These are phyloP conservation scores for Elysia crispata DNA, from an alignment of 2,888 invertebrate genomes.

Conservation along the genomic window DNA sequence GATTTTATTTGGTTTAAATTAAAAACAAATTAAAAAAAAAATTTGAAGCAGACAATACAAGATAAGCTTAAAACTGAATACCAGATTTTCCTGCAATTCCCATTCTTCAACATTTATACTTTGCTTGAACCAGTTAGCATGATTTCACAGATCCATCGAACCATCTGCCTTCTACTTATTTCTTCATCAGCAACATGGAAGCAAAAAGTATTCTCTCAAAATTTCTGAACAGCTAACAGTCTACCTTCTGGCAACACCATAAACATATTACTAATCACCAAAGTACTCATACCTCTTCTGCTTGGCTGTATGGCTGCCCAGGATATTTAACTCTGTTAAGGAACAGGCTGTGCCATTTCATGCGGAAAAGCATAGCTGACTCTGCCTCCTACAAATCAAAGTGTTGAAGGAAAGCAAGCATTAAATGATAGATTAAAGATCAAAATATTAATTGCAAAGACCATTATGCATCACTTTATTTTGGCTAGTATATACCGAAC, in stretches of 20 bases:
- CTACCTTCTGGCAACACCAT: no score
- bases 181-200: neutral
- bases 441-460: neutral
- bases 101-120: no score
- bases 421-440: neutral
- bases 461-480: no score
- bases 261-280: neutral
- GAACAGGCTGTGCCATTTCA: conserved; percentile 86
- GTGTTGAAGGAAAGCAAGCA: neutral
- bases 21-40: no score
- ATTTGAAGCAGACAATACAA: no score
- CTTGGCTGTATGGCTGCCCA: conserved; percentile 78
- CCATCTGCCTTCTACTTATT: neutral
- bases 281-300: conserved; percentile 81
- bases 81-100: no score
- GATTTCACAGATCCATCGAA: no score
- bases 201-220: neutral
- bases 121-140: no score
- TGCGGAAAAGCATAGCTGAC: conserved; percentile 75
- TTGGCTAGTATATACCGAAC: no score
- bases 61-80: no score
- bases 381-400: conserved; percentile 26
- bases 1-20: no score
- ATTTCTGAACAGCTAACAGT: neutral
- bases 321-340: conserved; percentile 80